These are phyloP conservation scores for Cryptocephalus moraei DNA, from an alignment of 2,888 invertebrate species.

Conservation along the genomic window DNA sequence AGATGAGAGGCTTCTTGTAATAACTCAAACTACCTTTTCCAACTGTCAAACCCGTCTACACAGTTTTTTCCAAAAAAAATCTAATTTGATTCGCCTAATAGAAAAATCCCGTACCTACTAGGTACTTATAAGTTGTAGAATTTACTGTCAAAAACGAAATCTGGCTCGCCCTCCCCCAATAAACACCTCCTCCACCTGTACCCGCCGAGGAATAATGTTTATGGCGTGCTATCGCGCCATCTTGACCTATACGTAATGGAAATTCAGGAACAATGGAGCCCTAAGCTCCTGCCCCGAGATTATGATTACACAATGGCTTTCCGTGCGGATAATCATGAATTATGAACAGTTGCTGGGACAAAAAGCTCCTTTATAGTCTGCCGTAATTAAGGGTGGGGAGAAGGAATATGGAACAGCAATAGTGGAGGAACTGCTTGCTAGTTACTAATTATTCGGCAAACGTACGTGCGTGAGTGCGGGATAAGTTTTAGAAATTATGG, in stretches of 20 bases:
- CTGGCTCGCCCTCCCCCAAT: neutral
- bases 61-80: too few species aligned
- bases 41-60: too few species aligned
- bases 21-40: too few species aligned
- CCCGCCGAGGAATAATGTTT: conserved; percentile 6
- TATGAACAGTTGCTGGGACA: conserved; percentile 16
- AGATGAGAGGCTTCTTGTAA: too few species aligned
- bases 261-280: conserved; percentile 16
- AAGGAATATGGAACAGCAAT: neutral
- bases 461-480: too few species aligned
- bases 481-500: too few species aligned
- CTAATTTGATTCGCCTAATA: too few species aligned
- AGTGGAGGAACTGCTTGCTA: neutral
- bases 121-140: too few species aligned
- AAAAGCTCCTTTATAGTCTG: conserved; percentile 7
- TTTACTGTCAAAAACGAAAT: too few species aligned
- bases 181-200: neutral
- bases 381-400: conserved; percentile 7
- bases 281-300: conserved; percentile 11
- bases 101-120: too few species aligned
- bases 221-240: conserved; percentile 13
- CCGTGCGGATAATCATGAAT: conserved; percentile 19
- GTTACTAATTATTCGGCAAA: conserved; percentile 1
- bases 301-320: conserved; percentile 19
- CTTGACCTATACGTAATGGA: conserved; percentile 19